Conservation (phyloP, 2,797 vertebrate species). For the Squalus acanthias region DNA sequence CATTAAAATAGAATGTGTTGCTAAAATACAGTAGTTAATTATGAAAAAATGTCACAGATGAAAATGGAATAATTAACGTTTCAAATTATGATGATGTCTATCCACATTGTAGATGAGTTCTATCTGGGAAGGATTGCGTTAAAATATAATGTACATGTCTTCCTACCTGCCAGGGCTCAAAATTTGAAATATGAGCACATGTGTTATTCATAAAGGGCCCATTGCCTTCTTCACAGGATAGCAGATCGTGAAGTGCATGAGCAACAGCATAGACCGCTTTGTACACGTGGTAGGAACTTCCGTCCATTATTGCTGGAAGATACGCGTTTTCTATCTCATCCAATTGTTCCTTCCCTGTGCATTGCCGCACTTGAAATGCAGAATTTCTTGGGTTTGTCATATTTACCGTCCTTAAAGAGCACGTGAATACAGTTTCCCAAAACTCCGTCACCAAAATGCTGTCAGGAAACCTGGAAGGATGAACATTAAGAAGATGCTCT, state of each 20-base stretch:
- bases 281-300: conserved; percentile 57
- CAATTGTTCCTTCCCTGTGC: background rate
- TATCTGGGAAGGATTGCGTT: background rate
- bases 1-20: too few relatives aligned
- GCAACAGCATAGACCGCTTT: background rate
- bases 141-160: background rate
- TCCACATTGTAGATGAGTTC: background rate
- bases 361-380: background rate
- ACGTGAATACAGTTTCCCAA: background rate
- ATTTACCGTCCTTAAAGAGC: background rate
- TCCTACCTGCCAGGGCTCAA: conserved; percentile 55
- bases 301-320: conserved; percentile 41
- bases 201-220: conserved; percentile 29
- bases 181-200: conserved; percentile 49
- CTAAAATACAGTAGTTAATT: too few relatives aligned
- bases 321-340: background rate
- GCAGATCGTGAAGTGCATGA: conserved; percentile 46
- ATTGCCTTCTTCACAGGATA: conserved; percentile 48
- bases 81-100: too few relatives aligned
- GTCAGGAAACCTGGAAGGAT: background rate
- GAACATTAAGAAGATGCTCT: background rate
- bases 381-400: background rate
- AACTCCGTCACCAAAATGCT: background rate
- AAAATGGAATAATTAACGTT: too few relatives aligned
- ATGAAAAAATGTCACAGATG: too few relatives aligned